A percentile compares a stretch with the other conserved stretches of the same genome.
Conservation (phyloP, 2,888 invertebrate species). For the Drosophila kambysellisi region DNA sequence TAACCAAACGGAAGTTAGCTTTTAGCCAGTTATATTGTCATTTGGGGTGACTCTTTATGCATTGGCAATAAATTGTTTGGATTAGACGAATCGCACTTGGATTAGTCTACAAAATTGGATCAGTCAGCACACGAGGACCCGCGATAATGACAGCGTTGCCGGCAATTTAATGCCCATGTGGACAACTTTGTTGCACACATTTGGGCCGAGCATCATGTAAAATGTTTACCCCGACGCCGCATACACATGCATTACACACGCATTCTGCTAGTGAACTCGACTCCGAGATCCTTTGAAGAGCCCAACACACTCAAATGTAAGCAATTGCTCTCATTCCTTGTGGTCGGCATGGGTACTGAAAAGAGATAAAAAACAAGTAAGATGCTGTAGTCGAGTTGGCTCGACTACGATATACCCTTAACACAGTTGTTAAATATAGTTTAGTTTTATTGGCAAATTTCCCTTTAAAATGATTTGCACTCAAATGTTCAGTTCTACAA, state of each 20-base stretch:
- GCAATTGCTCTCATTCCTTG: not conserved
- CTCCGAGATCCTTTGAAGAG: not conserved
- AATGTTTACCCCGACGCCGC: constrained; percentile 38
- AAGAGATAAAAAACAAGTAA: not conserved
- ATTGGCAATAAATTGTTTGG: constrained; percentile 37
- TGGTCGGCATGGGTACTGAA: not conserved
- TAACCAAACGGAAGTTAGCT: constrained; percentile 16
- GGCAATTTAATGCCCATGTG: constrained; percentile 38
- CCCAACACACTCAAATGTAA: not conserved
- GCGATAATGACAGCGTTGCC: constrained; percentile 48
- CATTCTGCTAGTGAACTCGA: constrained; percentile 3
- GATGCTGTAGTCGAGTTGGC: too few relatives aligned
- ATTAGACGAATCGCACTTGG: constrained; percentile 29
- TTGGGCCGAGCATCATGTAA: constrained; percentile 15
- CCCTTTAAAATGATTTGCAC: too few relatives aligned
- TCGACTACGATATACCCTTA: too few relatives aligned
- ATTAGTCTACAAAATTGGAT: constrained; percentile 26
- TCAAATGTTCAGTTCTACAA: too few relatives aligned
- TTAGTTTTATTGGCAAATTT: too few relatives aligned
- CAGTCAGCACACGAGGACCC: constrained; percentile 10
- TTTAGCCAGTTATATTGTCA: constrained; percentile 28
- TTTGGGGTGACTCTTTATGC: constrained; percentile 27
- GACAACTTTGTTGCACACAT: constrained; percentile 65
- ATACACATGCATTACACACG: constrained; percentile 29
- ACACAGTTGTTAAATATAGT: too few relatives aligned